Base-by-base conservation (phyloP, 2,113 vertebrate species). In the Gopherus evgoodei region DNA sequence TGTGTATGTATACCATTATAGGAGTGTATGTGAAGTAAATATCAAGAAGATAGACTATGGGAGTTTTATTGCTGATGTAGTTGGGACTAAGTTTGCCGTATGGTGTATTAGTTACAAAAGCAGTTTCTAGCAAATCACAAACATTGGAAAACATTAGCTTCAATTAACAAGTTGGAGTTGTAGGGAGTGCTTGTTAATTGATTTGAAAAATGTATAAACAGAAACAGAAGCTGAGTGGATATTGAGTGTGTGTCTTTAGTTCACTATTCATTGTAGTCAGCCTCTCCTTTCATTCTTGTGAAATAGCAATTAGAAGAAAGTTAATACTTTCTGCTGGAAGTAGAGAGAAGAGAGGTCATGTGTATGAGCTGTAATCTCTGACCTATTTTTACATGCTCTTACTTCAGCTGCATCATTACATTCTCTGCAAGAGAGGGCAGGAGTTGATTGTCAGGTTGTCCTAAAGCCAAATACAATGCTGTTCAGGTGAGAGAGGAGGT, bases 151-250 rank as follows among this genome's bases (percentile, higher is more conserved):
- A 84, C 78, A 92, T 82, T 93, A 72, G 81, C 95, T 97, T 96
- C 42, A 92, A 96, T n/a, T 69, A n/a, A 69, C 35, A 65, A 65
- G 62, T 65, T 65, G 62, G 62, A 35, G 65, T 90, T 94, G n/a
- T 19, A 90, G 62, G 69, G 94, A 88, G 89, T 95, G 88, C 52
- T 95, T 29, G 82, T 92, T 94, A 91, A 89, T 96, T 50, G 87
- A 52, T 62, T 79, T 97, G 91, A 96, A 90, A 89, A 88, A 57
- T 86, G 5, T 10, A 0, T 90, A 93, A 95, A 95, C 50, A 96
- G 80, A 93, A 96, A 47, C 79, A 93, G 84, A 94, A 90, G 76
- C 86, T 97, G 75, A 0, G 0, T 94, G 90, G 86, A 90, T 3
- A 59, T 38, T 38, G n/a, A 76, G 35, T 83, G 16, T 90, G 0